Percentiles rank a stretch among this genome's conserved stretches.
Evolutionary conservation across 2,888 invertebrate species (phyloP).

Genomic region (Drosophila histrio): DNA sequence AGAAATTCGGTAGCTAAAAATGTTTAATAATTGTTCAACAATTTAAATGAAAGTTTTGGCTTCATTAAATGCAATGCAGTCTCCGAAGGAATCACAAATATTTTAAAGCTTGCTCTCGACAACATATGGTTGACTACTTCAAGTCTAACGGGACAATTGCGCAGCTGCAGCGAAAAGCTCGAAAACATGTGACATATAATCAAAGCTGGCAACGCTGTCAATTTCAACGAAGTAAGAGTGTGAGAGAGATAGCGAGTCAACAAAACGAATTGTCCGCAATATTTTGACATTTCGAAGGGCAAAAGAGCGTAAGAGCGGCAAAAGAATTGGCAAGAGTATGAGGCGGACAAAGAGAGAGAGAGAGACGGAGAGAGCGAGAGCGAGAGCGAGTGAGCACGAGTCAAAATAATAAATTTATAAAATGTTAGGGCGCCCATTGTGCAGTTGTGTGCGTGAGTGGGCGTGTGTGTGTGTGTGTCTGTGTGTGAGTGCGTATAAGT

Average conservation of each 20-base stretch:
- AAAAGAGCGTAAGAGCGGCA: conserved; percentile 48
- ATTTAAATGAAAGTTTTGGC: too few species aligned
- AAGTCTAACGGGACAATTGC: conserved; percentile 11
- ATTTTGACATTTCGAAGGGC: conserved; percentile 79
- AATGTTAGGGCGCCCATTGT: conserved; percentile 1
- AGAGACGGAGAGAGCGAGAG: background rate
- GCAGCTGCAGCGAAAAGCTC: conserved; percentile 28
- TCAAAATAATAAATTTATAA: conserved; percentile 65
- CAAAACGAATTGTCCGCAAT: conserved; percentile 53
- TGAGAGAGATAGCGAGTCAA: conserved; percentile 15
- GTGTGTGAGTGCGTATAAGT: conserved; percentile 3
- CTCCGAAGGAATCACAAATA: background rate
- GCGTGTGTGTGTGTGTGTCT: background rate
- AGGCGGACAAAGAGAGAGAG: background rate
- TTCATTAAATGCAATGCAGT: background rate
- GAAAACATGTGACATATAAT: conserved; percentile 47
- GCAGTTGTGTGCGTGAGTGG: conserved; percentile 5
- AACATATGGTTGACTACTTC: conserved; percentile 13
- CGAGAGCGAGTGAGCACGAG: conserved; percentile 10
- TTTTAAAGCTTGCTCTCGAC: background rate
- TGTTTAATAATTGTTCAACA: too few species aligned
- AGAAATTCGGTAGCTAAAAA: too few species aligned
- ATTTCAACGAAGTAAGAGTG: background rate
- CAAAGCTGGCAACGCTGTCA: conserved; percentile 31
- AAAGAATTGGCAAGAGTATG: background rate